Conservation (phyloP, 2,113 vertebrate genomes). For the Mustela nigripes region DNA sequence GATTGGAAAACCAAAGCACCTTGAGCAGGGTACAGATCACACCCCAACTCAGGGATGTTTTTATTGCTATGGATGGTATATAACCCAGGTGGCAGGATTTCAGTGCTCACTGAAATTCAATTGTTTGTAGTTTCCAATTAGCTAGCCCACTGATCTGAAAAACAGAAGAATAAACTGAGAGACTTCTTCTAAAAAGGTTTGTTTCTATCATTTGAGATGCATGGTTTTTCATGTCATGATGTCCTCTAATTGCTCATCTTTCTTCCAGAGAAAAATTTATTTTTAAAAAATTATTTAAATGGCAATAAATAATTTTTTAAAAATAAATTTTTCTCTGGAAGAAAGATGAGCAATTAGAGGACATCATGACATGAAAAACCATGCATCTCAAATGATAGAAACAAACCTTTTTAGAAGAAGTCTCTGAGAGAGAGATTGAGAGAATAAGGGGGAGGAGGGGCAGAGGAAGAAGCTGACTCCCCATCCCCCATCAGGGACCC, state of each 20-base stretch:
- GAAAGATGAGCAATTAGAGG: background rate
- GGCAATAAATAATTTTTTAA: background rate
- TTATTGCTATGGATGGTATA: background rate
- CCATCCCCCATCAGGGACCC: too few relatives aligned
- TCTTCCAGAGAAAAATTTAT: background rate
- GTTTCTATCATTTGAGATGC: background rate
- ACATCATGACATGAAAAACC: background rate
- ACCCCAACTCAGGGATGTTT: too few relatives aligned
- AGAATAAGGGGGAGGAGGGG: too few relatives aligned
- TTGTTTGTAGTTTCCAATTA: background rate
- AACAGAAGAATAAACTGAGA: background rate
- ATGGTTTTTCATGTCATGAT: background rate
- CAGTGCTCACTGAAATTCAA: background rate
- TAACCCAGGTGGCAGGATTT: rapidly evolving
- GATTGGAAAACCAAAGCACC: background rate
- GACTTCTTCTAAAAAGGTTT: background rate
- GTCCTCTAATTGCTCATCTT: background rate
- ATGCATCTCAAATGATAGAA: background rate
- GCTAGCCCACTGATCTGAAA: background rate
- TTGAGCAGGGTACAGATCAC: rapidly evolving
- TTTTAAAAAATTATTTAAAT: background rate
- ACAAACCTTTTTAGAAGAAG: background rate
- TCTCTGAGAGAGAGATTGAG: background rate
- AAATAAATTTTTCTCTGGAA: background rate
- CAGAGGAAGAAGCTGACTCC: too few relatives aligned